phyloP scores from a whole-genome alignment of 2,797 vertebrate genomes.

The Erithacus rubecula region DNA sequence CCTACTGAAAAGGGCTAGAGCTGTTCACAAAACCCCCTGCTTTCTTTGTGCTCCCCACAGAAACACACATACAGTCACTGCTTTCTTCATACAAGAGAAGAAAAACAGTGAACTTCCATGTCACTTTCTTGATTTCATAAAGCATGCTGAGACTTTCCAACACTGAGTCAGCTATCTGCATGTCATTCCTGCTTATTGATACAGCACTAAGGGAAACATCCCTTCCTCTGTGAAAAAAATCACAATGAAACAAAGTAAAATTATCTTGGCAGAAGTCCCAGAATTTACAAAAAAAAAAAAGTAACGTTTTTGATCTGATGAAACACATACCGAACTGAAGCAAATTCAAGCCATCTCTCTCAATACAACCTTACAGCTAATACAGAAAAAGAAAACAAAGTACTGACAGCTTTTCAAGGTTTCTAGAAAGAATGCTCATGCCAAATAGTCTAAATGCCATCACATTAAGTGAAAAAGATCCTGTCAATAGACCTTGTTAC shows the following conservation, averaged over 20 bases:
- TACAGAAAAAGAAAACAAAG: not conserved
- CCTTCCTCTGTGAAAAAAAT: slow-evolving; percentile 65
- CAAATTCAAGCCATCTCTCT: not conserved
- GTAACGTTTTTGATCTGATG: slow-evolving; percentile 45
- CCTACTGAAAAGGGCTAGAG: not conserved
- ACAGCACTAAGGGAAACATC: slow-evolving; percentile 64
- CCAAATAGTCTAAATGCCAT: not conserved
- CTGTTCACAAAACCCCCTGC: not conserved
- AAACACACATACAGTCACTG: not conserved
- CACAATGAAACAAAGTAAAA: slow-evolving; percentile 67
- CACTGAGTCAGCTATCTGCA: slow-evolving; percentile 54
- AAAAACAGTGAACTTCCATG: slow-evolving; percentile 50
- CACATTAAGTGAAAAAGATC: not conserved
- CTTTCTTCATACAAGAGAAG: slow-evolving; percentile 34
- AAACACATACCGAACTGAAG: not conserved
- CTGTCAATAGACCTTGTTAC: not conserved
- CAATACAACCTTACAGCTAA: not conserved
- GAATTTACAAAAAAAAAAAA: not conserved
- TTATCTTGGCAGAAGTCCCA: slow-evolving; percentile 52
- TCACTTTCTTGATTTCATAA: slow-evolving; percentile 57
- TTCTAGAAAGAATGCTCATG: not conserved
- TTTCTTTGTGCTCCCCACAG: not conserved
- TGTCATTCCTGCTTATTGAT: slow-evolving; percentile 64
- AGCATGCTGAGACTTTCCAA: slow-evolving; percentile 33
- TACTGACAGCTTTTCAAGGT: not conserved